A percentile compares a stretch with the other conserved stretches of the same genome.
phyloP scores from a whole-genome alignment of 2,888 invertebrate species.

The Drosophila gaucha region DNA sequence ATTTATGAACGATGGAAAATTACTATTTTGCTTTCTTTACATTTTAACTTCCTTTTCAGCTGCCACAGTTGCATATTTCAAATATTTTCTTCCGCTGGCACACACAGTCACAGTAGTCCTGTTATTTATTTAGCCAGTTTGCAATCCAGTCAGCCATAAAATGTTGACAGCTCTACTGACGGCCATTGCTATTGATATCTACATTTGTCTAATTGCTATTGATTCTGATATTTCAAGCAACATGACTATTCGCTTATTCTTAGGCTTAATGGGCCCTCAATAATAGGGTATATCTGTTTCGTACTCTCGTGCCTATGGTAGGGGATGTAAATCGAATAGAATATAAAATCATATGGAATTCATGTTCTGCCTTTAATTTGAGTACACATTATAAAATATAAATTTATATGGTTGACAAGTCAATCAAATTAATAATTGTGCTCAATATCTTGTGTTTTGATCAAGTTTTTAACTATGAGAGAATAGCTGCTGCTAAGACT shows the following conservation, averaged over 20 bases:
- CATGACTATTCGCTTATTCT: constrained; percentile 62
- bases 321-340: neutral
- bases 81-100: constrained; percentile 45
- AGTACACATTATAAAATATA: too few relatives aligned
- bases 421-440: too few relatives aligned
- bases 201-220: constrained; percentile 41
- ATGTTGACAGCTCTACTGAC: constrained; percentile 41
- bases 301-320: too few relatives aligned
- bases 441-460: too few relatives aligned
- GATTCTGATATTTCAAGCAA: constrained; percentile 14
- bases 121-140: constrained; percentile 40
- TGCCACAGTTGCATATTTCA: constrained; percentile 57
- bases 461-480: too few relatives aligned
- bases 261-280: constrained; percentile 40
- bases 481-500: too few relatives aligned
- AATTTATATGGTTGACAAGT: too few relatives aligned
- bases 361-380: too few relatives aligned
- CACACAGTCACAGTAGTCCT: neutral
- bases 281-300: neutral
- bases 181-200: constrained; percentile 38
- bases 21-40: constrained; percentile 55
- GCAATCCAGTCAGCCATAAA: constrained; percentile 42
- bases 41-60: constrained; percentile 61
- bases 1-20: constrained; percentile 83
- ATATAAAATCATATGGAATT: neutral